A percentile compares a stretch with the other conserved stretches of the same genome.
Evolutionary conservation across 1,140 invertebrate species (phyloP).

Genomic region (Coptotermes formosanus): DNA sequence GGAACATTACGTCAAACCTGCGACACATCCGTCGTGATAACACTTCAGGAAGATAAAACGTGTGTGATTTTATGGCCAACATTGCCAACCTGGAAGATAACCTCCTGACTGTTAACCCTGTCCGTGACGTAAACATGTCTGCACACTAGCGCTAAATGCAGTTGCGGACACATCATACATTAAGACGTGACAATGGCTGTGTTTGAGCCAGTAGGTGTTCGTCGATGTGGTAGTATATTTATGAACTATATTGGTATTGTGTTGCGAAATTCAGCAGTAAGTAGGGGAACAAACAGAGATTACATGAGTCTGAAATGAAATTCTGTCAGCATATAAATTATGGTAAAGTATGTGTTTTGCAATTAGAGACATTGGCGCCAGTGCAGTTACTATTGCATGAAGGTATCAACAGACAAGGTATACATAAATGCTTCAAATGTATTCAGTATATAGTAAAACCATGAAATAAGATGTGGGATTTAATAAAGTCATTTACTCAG

Average conservation of each 20-base stretch:
- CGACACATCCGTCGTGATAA: too few species aligned
- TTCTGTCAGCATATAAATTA: too few species aligned
- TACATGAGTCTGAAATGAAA: too few species aligned
- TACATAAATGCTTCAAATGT: not conserved
- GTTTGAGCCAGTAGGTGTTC: not conserved
- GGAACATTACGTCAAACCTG: too few species aligned
- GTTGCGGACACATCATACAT: not conserved
- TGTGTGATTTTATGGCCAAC: too few species aligned
- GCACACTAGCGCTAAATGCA: not conserved
- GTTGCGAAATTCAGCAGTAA: not conserved
- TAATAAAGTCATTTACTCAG: not conserved
- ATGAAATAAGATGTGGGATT: constrained; percentile 16
- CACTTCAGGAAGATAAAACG: too few species aligned
- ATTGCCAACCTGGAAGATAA: not conserved
- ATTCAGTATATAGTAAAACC: not conserved
- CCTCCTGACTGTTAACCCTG: not conserved
- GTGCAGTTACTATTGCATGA: not conserved
- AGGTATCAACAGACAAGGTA: not conserved
- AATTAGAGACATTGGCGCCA: not conserved
- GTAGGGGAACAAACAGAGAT: not conserved
- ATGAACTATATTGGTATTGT: not conserved
- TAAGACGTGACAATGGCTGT: not conserved
- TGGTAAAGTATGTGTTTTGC: too few species aligned
- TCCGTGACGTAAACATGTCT: not conserved
- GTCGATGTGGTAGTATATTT: not conserved